Base-by-base conservation (phyloP, 92 coral and sea anemone genomes). In the Siderastrea siderea region DNA sequence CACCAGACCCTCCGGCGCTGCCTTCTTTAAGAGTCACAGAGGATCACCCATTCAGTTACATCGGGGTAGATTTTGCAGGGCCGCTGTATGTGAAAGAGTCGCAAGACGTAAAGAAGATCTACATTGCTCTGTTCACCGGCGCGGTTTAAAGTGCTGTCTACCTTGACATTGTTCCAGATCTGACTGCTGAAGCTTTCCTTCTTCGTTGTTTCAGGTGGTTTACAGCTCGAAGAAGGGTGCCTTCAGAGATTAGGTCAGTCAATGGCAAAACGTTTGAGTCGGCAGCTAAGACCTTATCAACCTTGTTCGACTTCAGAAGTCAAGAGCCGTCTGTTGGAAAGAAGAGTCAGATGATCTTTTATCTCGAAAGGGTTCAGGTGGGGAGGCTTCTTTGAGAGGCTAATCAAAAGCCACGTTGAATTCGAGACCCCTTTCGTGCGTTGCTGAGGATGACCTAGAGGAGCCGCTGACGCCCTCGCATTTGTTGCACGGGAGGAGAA, bases 201-300 rank as follows among this genome's bases (percentile, higher is more conserved):
- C 38, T 26, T 4, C 8, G 15, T 4, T 12, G 82, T 11, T n/a
- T 78, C n/a, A 7, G 45, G 60, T 1, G 82, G 12, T 79, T 79
- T 43, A 43, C n/a, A 2, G 54, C 11, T 2, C 17, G 84, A 62
- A 51, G 84, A 8, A 67, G 84, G 4, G 69, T 13, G 2, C 87
- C 87, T 0, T 13, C 1, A 3, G 26, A 68, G 5, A 82, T 82
- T 70, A 3, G 68, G 17, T 69, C 77, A 6, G 78, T 55, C 47
- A 82, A 68, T 69, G 77, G 64, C 43, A 82, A 82, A 71, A 82
- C 46, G 51, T 79, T 79, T 19, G 17, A 79, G 71, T 15, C 68
- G 0, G 38, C 38, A 26, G 38, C 38, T 0, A 26, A 26, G 38
- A 26, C 38, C 38, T 26, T 26, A 26, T 26, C 38, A 26, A 0